Evolutionary conservation across 2,797 vertebrate genomes (phyloP).

Genomic region (Threskiornis aethiopicus): DNA sequence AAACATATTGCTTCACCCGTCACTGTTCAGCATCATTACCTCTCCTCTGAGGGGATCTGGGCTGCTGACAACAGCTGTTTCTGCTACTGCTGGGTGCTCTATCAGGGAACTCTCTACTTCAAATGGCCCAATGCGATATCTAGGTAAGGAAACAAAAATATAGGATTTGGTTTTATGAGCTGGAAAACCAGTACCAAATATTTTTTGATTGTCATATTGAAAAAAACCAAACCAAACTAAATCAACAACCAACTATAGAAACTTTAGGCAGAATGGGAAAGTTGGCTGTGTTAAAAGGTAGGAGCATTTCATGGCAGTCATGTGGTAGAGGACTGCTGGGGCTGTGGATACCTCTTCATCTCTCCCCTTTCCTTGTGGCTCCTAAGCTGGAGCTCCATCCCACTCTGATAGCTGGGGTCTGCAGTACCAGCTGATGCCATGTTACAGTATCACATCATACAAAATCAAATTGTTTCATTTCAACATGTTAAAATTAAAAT

Average conservation of each 20-base stretch:
- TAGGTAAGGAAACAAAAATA: conserved; percentile 19
- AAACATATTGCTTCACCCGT: not conserved
- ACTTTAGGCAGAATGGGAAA: not conserved
- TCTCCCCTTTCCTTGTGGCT: not conserved
- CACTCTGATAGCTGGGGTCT: not conserved
- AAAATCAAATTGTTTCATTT: not conserved
- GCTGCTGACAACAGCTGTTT: conserved; percentile 85
- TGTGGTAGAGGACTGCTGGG: not conserved
- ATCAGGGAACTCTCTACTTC: conserved; percentile 84
- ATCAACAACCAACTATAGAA: not conserved
- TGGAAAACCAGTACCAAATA: not conserved
- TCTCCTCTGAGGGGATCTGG: conserved; percentile 84
- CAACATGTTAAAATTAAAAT: not conserved
- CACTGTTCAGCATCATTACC: conserved; percentile 63
- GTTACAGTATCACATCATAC: not conserved
- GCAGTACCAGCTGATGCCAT: not conserved
- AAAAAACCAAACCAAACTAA: not conserved
- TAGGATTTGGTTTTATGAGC: not conserved
- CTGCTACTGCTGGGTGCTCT: conserved; percentile 83
- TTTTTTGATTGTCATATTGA: not conserved
- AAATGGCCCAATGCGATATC: conserved; percentile 85
- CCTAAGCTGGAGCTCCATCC: not conserved
- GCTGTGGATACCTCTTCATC: not conserved
- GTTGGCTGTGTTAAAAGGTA: not conserved
- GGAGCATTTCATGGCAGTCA: not conserved